These are phyloP conservation scores for Hiodon tergisus DNA, from an alignment of 2,113 vertebrate genomes.

Conservation along the genomic window DNA sequence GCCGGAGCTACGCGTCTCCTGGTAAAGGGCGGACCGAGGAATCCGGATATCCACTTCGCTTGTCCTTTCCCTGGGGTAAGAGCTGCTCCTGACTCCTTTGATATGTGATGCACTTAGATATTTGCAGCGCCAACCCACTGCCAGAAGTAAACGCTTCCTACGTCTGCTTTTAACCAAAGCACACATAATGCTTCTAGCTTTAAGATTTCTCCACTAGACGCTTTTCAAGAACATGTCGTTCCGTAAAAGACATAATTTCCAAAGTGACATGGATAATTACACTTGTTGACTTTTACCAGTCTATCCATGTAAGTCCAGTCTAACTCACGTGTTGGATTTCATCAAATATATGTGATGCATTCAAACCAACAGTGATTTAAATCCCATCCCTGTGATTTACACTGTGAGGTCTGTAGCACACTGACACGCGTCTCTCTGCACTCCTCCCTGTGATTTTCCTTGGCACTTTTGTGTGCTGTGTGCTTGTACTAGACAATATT, in stretches of 20 bases:
- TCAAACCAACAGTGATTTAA: constrained; percentile 65
- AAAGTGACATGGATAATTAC: constrained; percentile 52
- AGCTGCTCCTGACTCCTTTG: background rate
- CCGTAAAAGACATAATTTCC: constrained; percentile 48
- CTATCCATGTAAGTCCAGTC: constrained; percentile 50
- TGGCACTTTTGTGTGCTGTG: too few relatives aligned
- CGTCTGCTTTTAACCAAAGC: constrained; percentile 1
- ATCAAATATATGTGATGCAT: constrained; percentile 59
- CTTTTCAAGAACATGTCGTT: background rate
- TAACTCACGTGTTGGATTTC: constrained; percentile 54
- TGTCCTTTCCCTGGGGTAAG: background rate
- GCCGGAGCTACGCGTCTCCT: constrained; percentile 12
- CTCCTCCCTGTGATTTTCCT: constrained; percentile 20
- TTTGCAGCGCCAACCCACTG: background rate
- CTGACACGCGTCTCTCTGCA: constrained; percentile 44
- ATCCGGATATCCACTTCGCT: background rate
- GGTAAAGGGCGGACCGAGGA: background rate
- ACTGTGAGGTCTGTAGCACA: background rate
- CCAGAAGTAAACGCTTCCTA: constrained; percentile 7
- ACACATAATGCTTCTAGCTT: background rate
- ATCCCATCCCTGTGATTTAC: constrained; percentile 55
- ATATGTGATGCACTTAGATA: background rate
- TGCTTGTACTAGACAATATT: too few relatives aligned
- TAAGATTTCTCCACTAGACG: background rate
- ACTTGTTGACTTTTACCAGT: constrained; percentile 55